A percentile compares a stretch with the other conserved stretches of the same genome.
Evolutionary conservation across 2,888 invertebrate genomes (phyloP).

Genomic region (Oscheius sp.): DNA sequence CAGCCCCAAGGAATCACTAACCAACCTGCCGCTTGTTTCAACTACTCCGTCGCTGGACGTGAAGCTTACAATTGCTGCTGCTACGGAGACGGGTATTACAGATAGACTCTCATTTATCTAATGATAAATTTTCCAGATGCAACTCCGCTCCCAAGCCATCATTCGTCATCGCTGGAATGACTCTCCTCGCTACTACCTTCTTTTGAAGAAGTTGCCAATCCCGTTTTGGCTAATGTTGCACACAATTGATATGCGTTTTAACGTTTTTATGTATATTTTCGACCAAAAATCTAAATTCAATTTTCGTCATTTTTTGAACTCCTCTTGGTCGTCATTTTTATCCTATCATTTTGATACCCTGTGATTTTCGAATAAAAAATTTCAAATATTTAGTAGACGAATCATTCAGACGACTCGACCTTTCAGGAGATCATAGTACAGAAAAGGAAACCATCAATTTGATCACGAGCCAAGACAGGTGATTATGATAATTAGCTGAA

Average conservation of each 20-base stretch:
- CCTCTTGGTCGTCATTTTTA: too few species aligned
- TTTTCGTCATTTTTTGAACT: too few species aligned
- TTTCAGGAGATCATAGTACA: neutral
- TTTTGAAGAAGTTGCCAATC: neutral
- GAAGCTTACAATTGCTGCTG: slow-evolving; percentile 18
- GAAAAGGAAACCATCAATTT: slow-evolving; percentile 2
- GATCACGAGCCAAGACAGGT: slow-evolving; percentile 5
- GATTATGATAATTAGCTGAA: slow-evolving; percentile 6
- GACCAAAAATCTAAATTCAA: too few species aligned
- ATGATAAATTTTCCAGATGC: neutral
- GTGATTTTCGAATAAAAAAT: neutral
- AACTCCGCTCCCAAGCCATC: slow-evolving; percentile 11
- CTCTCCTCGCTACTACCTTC: neutral
- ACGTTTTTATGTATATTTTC: too few species aligned
- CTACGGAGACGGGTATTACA: slow-evolving; percentile 22
- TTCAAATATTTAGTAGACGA: too few species aligned
- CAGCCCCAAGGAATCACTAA: slow-evolving; percentile 1
- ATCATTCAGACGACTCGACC: too few species aligned
- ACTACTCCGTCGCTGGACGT: neutral
- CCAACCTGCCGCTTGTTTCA: slow-evolving; percentile 10
- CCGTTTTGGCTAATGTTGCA: too few species aligned
- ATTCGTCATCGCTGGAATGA: slow-evolving; percentile 8
- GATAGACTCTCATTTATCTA: too few species aligned
- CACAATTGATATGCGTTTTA: too few species aligned
- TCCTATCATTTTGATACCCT: too few species aligned